Conservation (phyloP, 2,888 invertebrate genomes). For the Drosophila nigritarsus region DNA sequence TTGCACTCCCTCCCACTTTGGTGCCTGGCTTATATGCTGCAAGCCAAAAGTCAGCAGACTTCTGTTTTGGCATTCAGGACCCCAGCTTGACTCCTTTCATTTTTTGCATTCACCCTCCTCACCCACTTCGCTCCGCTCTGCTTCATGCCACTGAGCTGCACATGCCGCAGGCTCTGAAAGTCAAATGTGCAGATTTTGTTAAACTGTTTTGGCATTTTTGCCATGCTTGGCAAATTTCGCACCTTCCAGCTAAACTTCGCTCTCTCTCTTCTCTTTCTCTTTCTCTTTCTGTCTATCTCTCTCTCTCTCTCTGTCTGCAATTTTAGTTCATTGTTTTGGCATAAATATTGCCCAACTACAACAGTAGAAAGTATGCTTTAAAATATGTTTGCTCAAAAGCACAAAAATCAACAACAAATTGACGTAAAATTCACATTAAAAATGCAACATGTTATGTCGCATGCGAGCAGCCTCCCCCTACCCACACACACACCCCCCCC, state of each 20-base stretch:
- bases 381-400: conserved; percentile 53
- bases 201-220: conserved; percentile 63
- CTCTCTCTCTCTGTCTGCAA: neutral
- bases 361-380: conserved; percentile 70
- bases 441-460: conserved; percentile 80
- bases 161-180: conserved; percentile 37
- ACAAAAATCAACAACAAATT: conserved; percentile 42
- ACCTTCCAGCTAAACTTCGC: conserved; percentile 25
- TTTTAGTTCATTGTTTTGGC: conserved; percentile 46
- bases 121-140: neutral
- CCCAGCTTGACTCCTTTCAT: conserved; percentile 5
- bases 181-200: conserved; percentile 50
- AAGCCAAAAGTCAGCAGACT: conserved; percentile 65
- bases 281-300: neutral
- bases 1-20: neutral
- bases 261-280: neutral
- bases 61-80: conserved; percentile 35
- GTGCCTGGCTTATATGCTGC: conserved; percentile 11
- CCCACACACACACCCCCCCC: neutral
- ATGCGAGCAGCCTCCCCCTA: conserved; percentile 33
- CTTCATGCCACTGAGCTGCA: neutral
- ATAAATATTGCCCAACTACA: conserved; percentile 42
- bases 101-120: conserved; percentile 13
- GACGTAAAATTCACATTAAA: conserved; percentile 70
- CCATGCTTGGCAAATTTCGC: conserved; percentile 45